These are phyloP conservation scores for Echinops telfairi DNA, from an alignment of 2,113 vertebrate genomes.

Conservation along the genomic window DNA sequence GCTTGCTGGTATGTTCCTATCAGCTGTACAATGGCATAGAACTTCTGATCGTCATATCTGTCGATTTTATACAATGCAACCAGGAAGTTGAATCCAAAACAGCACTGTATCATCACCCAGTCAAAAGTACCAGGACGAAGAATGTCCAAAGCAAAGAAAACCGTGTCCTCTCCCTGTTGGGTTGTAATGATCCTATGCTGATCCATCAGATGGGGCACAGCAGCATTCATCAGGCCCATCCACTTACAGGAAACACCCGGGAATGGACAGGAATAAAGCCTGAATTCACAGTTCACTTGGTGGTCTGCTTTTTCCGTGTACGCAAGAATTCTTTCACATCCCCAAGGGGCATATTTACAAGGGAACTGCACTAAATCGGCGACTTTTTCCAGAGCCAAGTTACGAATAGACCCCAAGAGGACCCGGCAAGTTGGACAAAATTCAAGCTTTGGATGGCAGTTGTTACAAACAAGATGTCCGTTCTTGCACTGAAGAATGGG, in stretches of 20 bases:
- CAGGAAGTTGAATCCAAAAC: slow-evolving; percentile 99
- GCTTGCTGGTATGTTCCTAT: slow-evolving; percentile 99
- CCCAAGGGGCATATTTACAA: slow-evolving; percentile 98
- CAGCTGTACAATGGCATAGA: slow-evolving; percentile 99
- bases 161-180: slow-evolving; percentile 99
- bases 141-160: slow-evolving; percentile 99
- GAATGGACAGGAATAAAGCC: slow-evolving; percentile 98
- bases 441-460: slow-evolving; percentile 99
- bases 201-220: slow-evolving; percentile 99
- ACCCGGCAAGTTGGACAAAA: slow-evolving; percentile 99
- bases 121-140: slow-evolving; percentile 98
- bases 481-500: slow-evolving; percentile 99
- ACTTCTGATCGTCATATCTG: slow-evolving; percentile 99
- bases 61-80: slow-evolving; percentile 99
- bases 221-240: slow-evolving; percentile 98
- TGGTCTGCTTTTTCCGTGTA: slow-evolving; percentile 99
- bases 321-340: slow-evolving; percentile 97
- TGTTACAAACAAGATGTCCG: slow-evolving; percentile 98
- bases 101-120: slow-evolving; percentile 99
- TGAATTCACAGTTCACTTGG: slow-evolving; percentile 98
- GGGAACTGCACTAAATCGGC: slow-evolving; percentile 99
- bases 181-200: slow-evolving; percentile 99
- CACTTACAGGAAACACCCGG: slow-evolving; percentile 99
- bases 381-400: slow-evolving; percentile 99
- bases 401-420: slow-evolving; percentile 97